A percentile compares a stretch with the other conserved stretches of the same genome.
Evolutionary conservation across 2,888 invertebrate genomes (phyloP).

Genomic region (Lasioglossum pauxillum): DNA sequence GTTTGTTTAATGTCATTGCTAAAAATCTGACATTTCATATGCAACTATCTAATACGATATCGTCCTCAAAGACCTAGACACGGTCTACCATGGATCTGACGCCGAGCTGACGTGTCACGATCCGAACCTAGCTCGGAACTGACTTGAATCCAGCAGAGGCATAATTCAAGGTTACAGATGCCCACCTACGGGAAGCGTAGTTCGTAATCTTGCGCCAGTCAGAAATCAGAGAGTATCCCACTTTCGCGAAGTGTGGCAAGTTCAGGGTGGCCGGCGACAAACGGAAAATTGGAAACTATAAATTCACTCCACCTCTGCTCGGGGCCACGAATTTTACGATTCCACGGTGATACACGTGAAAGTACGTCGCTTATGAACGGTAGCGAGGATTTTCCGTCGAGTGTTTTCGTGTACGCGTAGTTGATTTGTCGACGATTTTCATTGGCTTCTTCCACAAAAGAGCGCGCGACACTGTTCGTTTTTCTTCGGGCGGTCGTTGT

Average conservation of each 20-base stretch:
- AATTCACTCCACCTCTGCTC: constrained; percentile 44
- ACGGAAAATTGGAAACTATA: constrained; percentile 65
- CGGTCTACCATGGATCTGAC: background rate
- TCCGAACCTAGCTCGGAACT: background rate
- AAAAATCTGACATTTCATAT: too few species aligned
- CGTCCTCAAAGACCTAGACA: too few species aligned
- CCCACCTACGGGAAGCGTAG: background rate
- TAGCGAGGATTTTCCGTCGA: background rate
- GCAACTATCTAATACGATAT: too few species aligned
- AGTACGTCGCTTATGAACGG: constrained; percentile 34
- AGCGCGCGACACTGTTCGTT: background rate
- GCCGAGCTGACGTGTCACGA: background rate
- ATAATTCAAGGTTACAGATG: background rate
- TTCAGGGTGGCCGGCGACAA: constrained; percentile 32
- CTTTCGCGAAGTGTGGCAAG: constrained; percentile 10
- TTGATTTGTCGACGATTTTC: background rate
- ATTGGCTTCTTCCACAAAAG: background rate
- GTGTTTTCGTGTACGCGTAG: background rate
- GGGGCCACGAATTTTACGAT: constrained; percentile 11
- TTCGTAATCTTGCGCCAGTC: background rate
- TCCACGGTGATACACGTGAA: constrained; percentile 21
- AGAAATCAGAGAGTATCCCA: constrained; percentile 28
- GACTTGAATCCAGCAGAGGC: background rate
- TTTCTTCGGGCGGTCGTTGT: background rate
- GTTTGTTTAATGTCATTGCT: too few species aligned